These are phyloP conservation scores for Cydia splendana DNA, from an alignment of 1,140 invertebrate species.

Conservation along the genomic window DNA sequence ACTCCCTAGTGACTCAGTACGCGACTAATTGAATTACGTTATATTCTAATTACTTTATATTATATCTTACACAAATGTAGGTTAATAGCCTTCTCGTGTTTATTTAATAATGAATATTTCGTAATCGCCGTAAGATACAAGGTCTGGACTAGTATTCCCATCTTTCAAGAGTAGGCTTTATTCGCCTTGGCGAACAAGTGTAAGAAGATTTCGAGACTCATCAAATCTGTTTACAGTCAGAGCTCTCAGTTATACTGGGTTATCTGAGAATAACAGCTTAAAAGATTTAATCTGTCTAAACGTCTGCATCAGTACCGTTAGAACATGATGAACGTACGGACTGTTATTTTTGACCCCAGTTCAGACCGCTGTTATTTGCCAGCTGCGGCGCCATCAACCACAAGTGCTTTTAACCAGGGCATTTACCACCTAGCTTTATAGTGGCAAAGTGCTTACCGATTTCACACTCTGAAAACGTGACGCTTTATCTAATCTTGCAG, in stretches of 20 bases:
- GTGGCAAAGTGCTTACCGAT: slow-evolving; percentile 17
- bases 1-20: slow-evolving; percentile 39
- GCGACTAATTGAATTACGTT: slow-evolving; percentile 52
- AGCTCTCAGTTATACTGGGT: background rate
- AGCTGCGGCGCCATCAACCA: slow-evolving; percentile 20
- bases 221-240: background rate
- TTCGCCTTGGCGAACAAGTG: background rate
- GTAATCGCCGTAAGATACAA: background rate
- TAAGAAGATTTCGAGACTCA: background rate
- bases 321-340: slow-evolving; percentile 22
- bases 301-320: slow-evolving; percentile 8
- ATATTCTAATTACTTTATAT: slow-evolving; percentile 18
- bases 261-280: background rate
- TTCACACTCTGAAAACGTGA: slow-evolving; percentile 22
- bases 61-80: background rate
- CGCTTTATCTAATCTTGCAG: slow-evolving; percentile 28
- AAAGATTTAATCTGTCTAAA: slow-evolving; percentile 23
- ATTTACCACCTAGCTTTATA: slow-evolving; percentile 25
- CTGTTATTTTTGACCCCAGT: slow-evolving; percentile 30
- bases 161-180: background rate
- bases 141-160: background rate
- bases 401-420: slow-evolving; percentile 24
- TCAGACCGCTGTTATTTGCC: slow-evolving; percentile 18
- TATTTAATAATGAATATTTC: background rate
- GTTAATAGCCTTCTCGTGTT: background rate